Conservation (phyloP, 2,888 invertebrate genomes). For the Tuberolachnus salignus region DNA sequence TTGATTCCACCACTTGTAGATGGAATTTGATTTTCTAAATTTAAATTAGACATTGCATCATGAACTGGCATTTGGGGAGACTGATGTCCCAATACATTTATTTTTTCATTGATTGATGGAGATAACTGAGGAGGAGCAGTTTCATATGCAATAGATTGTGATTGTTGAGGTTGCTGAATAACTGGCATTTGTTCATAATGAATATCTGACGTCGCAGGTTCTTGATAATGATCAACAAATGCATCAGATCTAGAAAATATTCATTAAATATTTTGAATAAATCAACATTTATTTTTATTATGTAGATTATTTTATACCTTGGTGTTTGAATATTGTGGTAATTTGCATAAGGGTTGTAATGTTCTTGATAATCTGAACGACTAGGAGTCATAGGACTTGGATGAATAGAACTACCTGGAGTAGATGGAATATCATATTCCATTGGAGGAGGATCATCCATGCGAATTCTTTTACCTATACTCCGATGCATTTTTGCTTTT, state of each 20-base stretch:
- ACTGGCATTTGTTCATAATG: constrained; percentile 56
- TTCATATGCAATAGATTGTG: constrained; percentile 42
- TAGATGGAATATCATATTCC: constrained; percentile 72
- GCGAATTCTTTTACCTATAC: constrained; percentile 82
- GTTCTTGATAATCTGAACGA: constrained; percentile 65
- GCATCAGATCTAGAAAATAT: constrained; percentile 58
- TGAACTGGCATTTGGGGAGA: constrained; percentile 51
- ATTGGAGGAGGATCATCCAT: constrained; percentile 88
- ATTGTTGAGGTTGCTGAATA: constrained; percentile 43
- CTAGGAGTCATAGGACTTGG: constrained; percentile 67
- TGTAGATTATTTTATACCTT: constrained; percentile 60
- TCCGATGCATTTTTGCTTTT: constrained; percentile 71
- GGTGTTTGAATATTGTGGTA: constrained; percentile 64
- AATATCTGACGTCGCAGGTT: constrained; percentile 39
- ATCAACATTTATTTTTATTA: not conserved
- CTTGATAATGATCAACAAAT: constrained; percentile 58
- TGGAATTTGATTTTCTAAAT: constrained; percentile 50
- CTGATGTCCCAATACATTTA: constrained; percentile 48
- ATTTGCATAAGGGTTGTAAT: constrained; percentile 63
- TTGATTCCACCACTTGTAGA: constrained; percentile 42
- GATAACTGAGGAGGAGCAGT: constrained; percentile 44
- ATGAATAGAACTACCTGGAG: constrained; percentile 59
- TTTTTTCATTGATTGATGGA: constrained; percentile 55
- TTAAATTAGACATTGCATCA: constrained; percentile 49
- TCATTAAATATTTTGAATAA: not conserved